phyloP scores from a whole-genome alignment of 2,888 invertebrate genomes.

The Penaeus monodon region DNA sequence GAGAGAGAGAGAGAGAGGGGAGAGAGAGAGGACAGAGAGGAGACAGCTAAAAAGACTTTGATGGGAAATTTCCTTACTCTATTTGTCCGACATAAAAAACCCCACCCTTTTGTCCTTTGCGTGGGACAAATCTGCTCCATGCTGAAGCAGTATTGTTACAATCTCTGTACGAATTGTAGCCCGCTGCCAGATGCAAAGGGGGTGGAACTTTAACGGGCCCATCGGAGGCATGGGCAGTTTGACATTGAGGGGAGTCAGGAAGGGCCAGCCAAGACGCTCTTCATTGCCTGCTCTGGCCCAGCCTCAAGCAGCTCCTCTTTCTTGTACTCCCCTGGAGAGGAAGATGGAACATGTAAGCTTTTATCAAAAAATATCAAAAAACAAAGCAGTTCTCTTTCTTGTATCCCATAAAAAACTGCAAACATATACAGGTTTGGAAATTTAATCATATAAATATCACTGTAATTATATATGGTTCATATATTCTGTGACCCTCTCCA shows the following conservation, averaged over 20 bases:
- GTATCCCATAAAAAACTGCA: no score
- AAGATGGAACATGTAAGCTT: not conserved
- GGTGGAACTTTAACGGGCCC: constrained; percentile 87
- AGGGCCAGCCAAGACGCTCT: constrained; percentile 80
- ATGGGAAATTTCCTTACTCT: no score
- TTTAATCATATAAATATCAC: no score
- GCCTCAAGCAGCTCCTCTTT: constrained; percentile 92
- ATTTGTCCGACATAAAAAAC: constrained; percentile 21
- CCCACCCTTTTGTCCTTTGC: constrained; percentile 96
- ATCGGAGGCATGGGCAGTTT: constrained; percentile 97
- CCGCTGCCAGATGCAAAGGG: constrained; percentile 94
- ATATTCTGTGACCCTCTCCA: no score
- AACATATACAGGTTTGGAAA: no score
- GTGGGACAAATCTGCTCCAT: constrained; percentile 96
- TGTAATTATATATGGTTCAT: no score
- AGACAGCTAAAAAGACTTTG: no score
- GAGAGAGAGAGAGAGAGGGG: no score
- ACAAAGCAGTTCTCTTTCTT: no score
- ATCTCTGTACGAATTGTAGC: constrained; percentile 93
- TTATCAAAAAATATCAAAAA: no score
- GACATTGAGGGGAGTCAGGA: constrained; percentile 94
- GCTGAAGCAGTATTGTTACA: constrained; percentile 87
- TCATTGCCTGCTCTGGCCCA: constrained; percentile 76
- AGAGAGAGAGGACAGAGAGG: no score
- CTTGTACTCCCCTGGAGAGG: constrained; percentile 77